Percentiles rank a stretch among this genome's conserved stretches.
Evolutionary conservation across 2,797 vertebrate species (phyloP).

Genomic region (Leuciscus waleckii): DNA sequence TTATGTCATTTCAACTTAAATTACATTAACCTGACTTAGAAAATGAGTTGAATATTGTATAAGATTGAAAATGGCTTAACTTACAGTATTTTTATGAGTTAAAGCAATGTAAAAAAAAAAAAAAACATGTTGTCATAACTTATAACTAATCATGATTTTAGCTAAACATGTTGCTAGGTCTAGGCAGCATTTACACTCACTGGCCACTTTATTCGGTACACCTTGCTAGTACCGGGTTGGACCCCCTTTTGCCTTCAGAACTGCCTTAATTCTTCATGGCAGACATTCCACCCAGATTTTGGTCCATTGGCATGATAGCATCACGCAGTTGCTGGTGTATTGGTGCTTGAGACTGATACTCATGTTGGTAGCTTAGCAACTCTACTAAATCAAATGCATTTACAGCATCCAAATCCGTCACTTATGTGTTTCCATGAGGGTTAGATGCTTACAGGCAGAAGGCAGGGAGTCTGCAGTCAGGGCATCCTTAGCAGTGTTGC

Average conservation of each 20-base stretch:
- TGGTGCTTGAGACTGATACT: not conserved
- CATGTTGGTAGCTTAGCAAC: conserved; percentile 12
- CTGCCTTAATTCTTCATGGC: not conserved
- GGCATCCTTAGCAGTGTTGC: not conserved
- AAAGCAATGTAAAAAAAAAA: too few species aligned
- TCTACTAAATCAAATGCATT: not conserved
- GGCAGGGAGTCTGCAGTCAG: not conserved
- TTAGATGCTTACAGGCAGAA: not conserved
- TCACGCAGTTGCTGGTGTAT: not conserved
- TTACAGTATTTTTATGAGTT: too few species aligned
- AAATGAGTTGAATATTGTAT: too few species aligned
- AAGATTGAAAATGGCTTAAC: too few species aligned
- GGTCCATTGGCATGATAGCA: not conserved
- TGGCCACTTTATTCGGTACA: not conserved
- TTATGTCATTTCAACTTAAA: too few species aligned
- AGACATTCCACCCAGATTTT: not conserved
- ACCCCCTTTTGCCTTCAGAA: not conserved
- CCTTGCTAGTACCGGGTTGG: not conserved
- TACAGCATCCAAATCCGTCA: not conserved
- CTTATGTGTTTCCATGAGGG: not conserved
- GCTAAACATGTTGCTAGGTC: not conserved
- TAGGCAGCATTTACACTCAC: not conserved
- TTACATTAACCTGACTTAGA: too few species aligned
- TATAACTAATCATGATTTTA: not conserved
- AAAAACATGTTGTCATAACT: too few species aligned